Evolutionary conservation across 2,113 vertebrate genomes (phyloP).

Genomic region (Microcebus lehilahytsara): DNA sequence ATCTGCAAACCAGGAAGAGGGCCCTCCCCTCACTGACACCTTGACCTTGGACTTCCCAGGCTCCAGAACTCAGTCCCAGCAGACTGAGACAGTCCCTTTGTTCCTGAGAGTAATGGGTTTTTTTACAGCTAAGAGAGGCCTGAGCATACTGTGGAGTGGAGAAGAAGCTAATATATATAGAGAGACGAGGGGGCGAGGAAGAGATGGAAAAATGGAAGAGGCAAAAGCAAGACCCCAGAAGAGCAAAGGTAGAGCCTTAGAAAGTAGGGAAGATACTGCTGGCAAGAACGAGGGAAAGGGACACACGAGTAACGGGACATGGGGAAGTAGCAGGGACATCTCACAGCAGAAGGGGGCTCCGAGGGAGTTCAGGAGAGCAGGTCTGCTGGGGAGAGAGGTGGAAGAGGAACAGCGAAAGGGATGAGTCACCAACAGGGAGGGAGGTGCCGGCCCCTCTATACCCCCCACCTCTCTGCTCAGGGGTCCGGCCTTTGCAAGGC

Average conservation of each 20-base stretch:
- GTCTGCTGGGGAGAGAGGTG: not conserved
- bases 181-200: not conserved
- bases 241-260: not conserved
- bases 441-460: not conserved
- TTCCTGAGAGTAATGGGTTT: not conserved
- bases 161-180: not conserved
- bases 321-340: not conserved
- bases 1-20: not conserved
- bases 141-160: not conserved
- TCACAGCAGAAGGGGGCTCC: not conserved
- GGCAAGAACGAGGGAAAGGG: not conserved
- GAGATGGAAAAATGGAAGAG: not conserved
- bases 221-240: not conserved
- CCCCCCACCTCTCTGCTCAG: rapidly evolving
- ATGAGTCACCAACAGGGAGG: not conserved
- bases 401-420: not conserved
- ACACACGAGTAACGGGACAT: not conserved
- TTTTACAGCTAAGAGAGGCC: not conserved
- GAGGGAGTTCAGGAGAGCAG: not conserved
- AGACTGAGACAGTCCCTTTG: not conserved
- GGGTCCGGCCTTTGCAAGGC: not conserved
- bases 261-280: not conserved
- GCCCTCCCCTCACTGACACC: not conserved
- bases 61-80: not conserved
- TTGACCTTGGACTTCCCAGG: not conserved